Percentiles rank a stretch among this genome's conserved stretches.
phyloP scores from a whole-genome alignment of 1,140 invertebrate genomes.

The Atta cephalotes region DNA sequence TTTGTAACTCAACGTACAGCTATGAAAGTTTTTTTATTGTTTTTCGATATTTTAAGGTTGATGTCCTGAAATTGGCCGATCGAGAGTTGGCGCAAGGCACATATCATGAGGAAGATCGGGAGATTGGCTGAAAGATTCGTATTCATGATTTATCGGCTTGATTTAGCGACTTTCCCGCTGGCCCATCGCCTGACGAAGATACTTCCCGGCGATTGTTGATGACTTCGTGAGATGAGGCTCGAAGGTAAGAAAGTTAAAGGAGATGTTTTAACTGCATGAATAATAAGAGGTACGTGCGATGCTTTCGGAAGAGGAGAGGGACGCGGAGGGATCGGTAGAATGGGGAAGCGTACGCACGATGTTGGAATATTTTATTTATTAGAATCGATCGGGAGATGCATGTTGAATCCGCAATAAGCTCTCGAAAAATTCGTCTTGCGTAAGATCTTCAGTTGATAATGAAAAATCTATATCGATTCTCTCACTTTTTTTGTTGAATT shows the following conservation, averaged over 20 bases:
- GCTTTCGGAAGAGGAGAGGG: conserved; percentile 55
- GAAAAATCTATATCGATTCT: too few species aligned
- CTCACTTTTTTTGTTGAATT: too few species aligned
- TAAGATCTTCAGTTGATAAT: too few species aligned
- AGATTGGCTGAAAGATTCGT: background rate
- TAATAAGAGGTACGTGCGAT: conserved; percentile 72
- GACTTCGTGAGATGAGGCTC: conserved; percentile 42
- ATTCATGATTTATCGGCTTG: conserved; percentile 5
- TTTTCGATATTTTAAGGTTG: too few species aligned
- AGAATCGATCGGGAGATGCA: conserved; percentile 2
- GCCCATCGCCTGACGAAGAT: background rate
- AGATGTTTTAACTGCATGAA: conserved; percentile 62
- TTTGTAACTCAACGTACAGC: too few species aligned
- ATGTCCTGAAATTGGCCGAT: too few species aligned
- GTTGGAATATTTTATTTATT: conserved; percentile 77
- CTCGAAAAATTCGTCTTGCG: too few species aligned
- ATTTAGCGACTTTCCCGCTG: background rate
- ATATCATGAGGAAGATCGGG: too few species aligned
- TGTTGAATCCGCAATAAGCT: background rate
- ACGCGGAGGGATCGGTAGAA: conserved; percentile 66
- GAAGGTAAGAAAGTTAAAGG: conserved; percentile 57
- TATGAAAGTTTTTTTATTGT: too few species aligned
- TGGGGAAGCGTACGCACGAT: conserved; percentile 70
- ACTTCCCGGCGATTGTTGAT: conserved; percentile 16
- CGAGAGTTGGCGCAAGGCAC: too few species aligned